Evolutionary conservation across 2,797 vertebrate species (phyloP), one percentile per base, ranked within the genome.

Genomic region (Huso huso): DNA sequence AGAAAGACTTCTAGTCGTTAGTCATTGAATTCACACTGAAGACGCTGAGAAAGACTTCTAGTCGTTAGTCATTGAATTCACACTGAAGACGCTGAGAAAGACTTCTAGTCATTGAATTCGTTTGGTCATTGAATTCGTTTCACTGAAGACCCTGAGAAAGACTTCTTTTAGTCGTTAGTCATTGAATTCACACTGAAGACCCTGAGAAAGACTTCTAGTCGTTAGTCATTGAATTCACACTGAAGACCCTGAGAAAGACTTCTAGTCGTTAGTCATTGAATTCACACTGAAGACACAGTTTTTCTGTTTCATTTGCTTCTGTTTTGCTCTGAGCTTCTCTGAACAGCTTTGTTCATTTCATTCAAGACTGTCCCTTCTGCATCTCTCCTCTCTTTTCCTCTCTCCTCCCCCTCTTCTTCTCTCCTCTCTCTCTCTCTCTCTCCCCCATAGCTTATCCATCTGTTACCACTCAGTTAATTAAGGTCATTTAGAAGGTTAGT

Each of bases 331-430:
- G 7, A 6, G 48, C 51, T 10, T 50, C 7, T 6, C 8, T 48
- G n/a, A 6, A 51, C 3, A 51, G n/a, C n/a, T n/a, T n/a, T n/a
- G n/a, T n/a, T n/a, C n/a, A 8, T 55, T 9, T 52, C 23, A 2
- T 55, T 66, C 23, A 23, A 23, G 23, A 23, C 23, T 23, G 23
- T 23, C 23, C 23, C 23, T 23, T 23, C 72, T 58, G n/a, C n/a
- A n/a, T 87, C 86, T 88, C 84, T 82, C 85, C 84, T 81, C 79
- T n/a, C n/a, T n/a, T n/a, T n/a, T n/a, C n/a, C n/a, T 87, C 86
- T 88, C 84, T 82, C 85, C 84, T 81, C 79, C 70, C 69, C 84
- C 79, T 78, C 81, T 79, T 76, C 72, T 69, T 72, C 72, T 70
- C 76, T n/a, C 74, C 82, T 80, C 84, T 78, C 81, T 79, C 76